phyloP scores from a whole-genome alignment of 2,797 vertebrate genomes.

The Cossypha dichroa region DNA sequence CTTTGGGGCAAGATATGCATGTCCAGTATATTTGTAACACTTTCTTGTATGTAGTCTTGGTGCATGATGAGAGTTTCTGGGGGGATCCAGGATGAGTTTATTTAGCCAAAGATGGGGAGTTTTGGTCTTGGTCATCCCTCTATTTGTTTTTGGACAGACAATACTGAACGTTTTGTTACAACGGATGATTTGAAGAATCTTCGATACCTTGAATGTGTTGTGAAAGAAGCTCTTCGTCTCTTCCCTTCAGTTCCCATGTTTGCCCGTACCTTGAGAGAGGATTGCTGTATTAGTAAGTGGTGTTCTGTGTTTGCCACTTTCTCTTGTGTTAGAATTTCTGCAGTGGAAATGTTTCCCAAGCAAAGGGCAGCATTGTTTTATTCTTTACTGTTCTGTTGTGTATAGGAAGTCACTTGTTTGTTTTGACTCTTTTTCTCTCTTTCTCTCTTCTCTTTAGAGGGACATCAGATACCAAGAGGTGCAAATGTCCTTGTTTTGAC shows the following conservation, averaged over 20 bases:
- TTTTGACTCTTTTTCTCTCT: background rate
- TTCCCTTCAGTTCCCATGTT: slow-evolving; percentile 93
- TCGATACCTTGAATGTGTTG: slow-evolving; percentile 89
- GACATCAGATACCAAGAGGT: slow-evolving; percentile 83
- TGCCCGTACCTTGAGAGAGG: slow-evolving; percentile 82
- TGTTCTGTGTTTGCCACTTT: background rate
- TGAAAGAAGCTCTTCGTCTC: slow-evolving; percentile 91
- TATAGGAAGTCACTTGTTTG: background rate
- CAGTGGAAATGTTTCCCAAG: background rate
- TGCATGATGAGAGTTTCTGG: background rate
- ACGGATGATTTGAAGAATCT: slow-evolving; percentile 89
- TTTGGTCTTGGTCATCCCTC: background rate
- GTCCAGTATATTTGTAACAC: background rate
- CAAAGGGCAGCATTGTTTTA: background rate
- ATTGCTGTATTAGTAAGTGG: slow-evolving; percentile 86
- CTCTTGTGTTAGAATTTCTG: background rate
- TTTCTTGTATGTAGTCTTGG: background rate
- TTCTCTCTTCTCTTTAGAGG: slow-evolving; percentile 70
- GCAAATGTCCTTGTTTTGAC: slow-evolving; percentile 79
- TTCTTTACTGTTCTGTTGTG: background rate
- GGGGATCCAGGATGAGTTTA: background rate
- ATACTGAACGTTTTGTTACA: slow-evolving; percentile 77
- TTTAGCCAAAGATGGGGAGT: background rate
- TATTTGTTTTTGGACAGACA: slow-evolving; percentile 71
- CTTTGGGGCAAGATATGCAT: background rate